Percentiles rank a stretch among this genome's conserved stretches.
phyloP scores from a whole-genome alignment of 1,140 invertebrate species.

The Tetragonula clypearis region DNA sequence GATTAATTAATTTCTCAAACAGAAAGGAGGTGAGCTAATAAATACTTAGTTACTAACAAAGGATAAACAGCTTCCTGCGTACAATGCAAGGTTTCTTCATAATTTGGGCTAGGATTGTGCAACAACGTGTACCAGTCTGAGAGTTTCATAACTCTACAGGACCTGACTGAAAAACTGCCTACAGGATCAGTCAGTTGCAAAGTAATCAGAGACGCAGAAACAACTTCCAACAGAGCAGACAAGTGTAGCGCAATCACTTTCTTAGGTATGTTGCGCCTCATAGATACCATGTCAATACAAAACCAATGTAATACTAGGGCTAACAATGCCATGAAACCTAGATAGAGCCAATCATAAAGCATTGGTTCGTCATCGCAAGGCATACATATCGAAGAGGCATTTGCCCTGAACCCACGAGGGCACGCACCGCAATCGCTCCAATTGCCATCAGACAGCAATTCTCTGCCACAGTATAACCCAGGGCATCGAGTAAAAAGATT shows the following conservation, averaged over 20 bases:
- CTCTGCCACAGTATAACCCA: conserved; percentile 93
- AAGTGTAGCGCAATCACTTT: conserved; percentile 88
- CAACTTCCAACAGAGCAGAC: conserved; percentile 91
- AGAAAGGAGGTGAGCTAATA: neutral
- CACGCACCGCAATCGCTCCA: conserved; percentile 93
- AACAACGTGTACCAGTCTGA: conserved; percentile 98
- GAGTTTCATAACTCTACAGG: conserved; percentile 89
- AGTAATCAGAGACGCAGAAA: conserved; percentile 87
- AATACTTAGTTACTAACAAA: conserved; percentile 86
- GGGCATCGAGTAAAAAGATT: conserved; percentile 84
- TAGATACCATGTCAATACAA: conserved; percentile 93
- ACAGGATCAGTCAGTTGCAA: conserved; percentile 90
- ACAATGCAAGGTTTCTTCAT: conserved; percentile 93
- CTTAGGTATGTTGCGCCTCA: conserved; percentile 88
- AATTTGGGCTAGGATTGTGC: conserved; percentile 96
- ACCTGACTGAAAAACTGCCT: conserved; percentile 88
- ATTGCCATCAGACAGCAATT: conserved; percentile 84
- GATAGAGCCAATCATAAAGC: conserved; percentile 97
- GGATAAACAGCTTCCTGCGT: conserved; percentile 99
- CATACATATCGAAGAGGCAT: conserved; percentile 87
- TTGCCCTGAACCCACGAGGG: conserved; percentile 89
- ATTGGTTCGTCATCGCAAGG: conserved; percentile 89
- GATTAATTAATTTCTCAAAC: neutral
- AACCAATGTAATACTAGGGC: conserved; percentile 94
- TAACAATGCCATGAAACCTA: conserved; percentile 95